Conservation (phyloP, 2,888 invertebrate species). For the Acholoe squamosa region DNA sequence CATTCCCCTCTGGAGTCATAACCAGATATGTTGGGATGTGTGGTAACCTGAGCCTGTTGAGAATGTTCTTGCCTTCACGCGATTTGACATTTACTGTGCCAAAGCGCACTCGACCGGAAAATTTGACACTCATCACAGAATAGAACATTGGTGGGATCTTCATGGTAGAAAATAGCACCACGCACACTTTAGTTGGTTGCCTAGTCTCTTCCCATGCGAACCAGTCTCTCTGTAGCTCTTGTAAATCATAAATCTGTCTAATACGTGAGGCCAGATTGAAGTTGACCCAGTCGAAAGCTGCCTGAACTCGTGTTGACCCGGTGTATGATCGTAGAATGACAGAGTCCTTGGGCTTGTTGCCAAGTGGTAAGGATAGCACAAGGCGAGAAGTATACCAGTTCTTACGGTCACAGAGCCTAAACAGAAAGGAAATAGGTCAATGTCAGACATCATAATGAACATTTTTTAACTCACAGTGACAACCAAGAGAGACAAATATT, state of each 20-base stretch:
- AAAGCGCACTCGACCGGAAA: conserved; percentile 85
- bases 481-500: too few species aligned
- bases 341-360: conserved; percentile 84
- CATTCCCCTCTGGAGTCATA: conserved; percentile 83
- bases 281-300: conserved; percentile 84
- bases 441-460: too few species aligned
- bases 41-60: conserved; percentile 69
- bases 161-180: conserved; percentile 84
- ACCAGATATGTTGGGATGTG: conserved; percentile 82
- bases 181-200: conserved; percentile 74
- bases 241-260: conserved; percentile 77
- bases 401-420: conserved; percentile 84
- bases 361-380: conserved; percentile 84
- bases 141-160: conserved; percentile 84
- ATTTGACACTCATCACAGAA: conserved; percentile 85
- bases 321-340: conserved; percentile 82
- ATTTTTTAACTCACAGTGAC: too few species aligned
- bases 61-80: conserved; percentile 71
- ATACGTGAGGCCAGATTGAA: conserved; percentile 83
- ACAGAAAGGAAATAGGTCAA: not conserved
- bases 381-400: conserved; percentile 84
- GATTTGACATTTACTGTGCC: conserved; percentile 78
- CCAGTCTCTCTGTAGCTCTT: conserved; percentile 81
- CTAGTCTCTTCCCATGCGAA: conserved; percentile 73
- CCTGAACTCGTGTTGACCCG: conserved; percentile 79